A percentile compares a stretch with the other conserved stretches of the same genome.
Conservation (phyloP, 2,888 invertebrate genomes). For the Atherix ibis region DNA sequence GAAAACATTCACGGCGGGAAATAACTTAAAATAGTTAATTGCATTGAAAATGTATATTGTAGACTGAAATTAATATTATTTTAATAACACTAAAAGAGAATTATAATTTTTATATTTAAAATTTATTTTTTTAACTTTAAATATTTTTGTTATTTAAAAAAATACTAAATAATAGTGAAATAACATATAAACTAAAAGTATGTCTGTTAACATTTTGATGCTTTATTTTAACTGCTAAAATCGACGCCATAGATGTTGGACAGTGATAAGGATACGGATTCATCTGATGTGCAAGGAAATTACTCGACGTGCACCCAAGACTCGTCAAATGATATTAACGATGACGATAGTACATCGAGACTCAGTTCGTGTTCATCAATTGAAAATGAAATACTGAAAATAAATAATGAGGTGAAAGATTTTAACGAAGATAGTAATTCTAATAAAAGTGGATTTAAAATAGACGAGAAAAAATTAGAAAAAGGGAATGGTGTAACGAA, state of each 20-base stretch:
- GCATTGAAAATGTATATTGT: too few relatives aligned
- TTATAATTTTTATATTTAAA: too few relatives aligned
- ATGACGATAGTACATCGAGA: conserved; percentile 8
- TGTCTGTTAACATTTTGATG: too few relatives aligned
- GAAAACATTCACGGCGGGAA: too few relatives aligned
- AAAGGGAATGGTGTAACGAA: background rate
- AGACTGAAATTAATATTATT: too few relatives aligned
- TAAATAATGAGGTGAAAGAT: conserved; percentile 1
- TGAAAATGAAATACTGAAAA: conserved; percentile 5
- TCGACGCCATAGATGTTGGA: conserved; percentile 6
- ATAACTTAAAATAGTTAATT: too few relatives aligned
- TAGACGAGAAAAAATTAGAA: background rate
- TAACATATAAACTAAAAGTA: too few relatives aligned
- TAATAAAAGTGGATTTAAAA: background rate
- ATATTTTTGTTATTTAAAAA: too few relatives aligned
- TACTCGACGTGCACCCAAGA: conserved; percentile 3
- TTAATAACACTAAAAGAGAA: too few relatives aligned
- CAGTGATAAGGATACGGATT: conserved; percentile 6
- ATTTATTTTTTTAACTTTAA: too few relatives aligned
- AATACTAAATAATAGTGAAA: too few relatives aligned
- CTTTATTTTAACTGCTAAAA: too few relatives aligned
- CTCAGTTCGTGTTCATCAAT: conserved; percentile 8
- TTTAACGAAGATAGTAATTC: background rate
- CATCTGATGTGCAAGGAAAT: conserved; percentile 2
- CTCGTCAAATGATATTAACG: conserved; percentile 6